phyloP scores from a whole-genome alignment of 2,888 invertebrate species.

The Daptonema setosum region DNA sequence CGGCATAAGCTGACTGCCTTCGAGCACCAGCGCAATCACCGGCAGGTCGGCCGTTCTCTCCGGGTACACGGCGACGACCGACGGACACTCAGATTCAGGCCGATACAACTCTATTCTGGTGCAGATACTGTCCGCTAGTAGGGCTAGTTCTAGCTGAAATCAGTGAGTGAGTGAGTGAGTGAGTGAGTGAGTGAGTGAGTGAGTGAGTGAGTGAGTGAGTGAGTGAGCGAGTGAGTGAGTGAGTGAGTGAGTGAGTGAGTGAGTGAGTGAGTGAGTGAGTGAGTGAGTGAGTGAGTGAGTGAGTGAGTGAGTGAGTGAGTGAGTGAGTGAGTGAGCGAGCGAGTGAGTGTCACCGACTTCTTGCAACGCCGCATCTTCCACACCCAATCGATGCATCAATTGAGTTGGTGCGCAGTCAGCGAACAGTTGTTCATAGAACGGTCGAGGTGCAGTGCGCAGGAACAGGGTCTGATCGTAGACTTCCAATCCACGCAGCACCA shows the following conservation, averaged over 20 bases:
- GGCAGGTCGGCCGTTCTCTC: neutral
- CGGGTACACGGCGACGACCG: slow-evolving; percentile 2
- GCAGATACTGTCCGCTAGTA: slow-evolving; percentile 1
- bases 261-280: too few relatives aligned
- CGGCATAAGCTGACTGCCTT: slow-evolving; percentile 89
- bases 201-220: neutral
- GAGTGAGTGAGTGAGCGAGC: too few relatives aligned
- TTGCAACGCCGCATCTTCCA: neutral
- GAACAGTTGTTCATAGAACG: slow-evolving; percentile 2
- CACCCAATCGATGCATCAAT: neutral
- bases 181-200: too few relatives aligned
- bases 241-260: neutral
- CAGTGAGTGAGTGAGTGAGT: too few relatives aligned
- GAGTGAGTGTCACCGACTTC: neutral
- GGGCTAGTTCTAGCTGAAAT: slow-evolving; percentile 5
- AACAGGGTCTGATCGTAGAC: slow-evolving; percentile 4
- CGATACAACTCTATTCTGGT: slow-evolving; percentile 3
- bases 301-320: too few relatives aligned
- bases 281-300: too few relatives aligned
- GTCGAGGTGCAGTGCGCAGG: neutral
- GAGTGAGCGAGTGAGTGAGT: too few relatives aligned
- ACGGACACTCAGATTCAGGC: neutral
- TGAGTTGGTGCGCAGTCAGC: neutral
- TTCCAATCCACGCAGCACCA: slow-evolving; percentile 4
- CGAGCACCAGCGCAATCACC: neutral